Base-by-base conservation (phyloP, 2,113 vertebrate genomes). In the Aleadryas rufinucha region DNA sequence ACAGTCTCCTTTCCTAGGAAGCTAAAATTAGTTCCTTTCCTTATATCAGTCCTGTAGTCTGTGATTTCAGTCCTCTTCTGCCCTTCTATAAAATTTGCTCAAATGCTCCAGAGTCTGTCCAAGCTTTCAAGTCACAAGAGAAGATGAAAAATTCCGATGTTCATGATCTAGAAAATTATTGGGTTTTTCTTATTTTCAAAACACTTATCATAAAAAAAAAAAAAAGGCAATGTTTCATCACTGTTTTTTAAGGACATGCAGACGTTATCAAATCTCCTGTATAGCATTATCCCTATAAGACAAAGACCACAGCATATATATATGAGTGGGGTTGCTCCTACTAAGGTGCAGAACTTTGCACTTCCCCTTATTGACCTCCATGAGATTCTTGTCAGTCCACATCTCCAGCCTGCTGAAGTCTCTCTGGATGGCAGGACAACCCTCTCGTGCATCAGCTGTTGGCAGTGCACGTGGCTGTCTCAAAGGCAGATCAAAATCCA, bases 401-500 rank as follows among this genome's bases (percentile, higher is more conserved):
- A n/a, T 60, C 33, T 53, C 13, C 39, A 60, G 13, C 16, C 60
- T n/a, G 4, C 5, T 75, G 23, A 60, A 75, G 19, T 30, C 13
- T 7, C 33, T 60, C 53, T 75, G 30, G 23, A 31, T 45, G 2
- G 27, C 20, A 81, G 18, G 4, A 50, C 22, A 82, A 33, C 3
- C 4, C 2, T 30, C 23, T 66, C 1, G 0, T 39, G 16, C 33
- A n/a, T 75, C 31, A 59, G n/a, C n/a, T n/a, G n/a, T n/a, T n/a
- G n/a, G n/a, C n/a, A n/a, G n/a, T n/a, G n/a, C n/a, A n/a, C n/a
- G n/a, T n/a, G n/a, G n/a, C n/a, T n/a, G n/a, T n/a, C n/a, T n/a
- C n/a, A n/a, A n/a, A n/a, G n/a, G n/a, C n/a, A n/a, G n/a, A n/a
- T n/a, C n/a, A n/a, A n/a, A n/a, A n/a, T n/a, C n/a, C n/a, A n/a